Conservation (phyloP, 2,113 vertebrate species). For the Puma concolor region DNA sequence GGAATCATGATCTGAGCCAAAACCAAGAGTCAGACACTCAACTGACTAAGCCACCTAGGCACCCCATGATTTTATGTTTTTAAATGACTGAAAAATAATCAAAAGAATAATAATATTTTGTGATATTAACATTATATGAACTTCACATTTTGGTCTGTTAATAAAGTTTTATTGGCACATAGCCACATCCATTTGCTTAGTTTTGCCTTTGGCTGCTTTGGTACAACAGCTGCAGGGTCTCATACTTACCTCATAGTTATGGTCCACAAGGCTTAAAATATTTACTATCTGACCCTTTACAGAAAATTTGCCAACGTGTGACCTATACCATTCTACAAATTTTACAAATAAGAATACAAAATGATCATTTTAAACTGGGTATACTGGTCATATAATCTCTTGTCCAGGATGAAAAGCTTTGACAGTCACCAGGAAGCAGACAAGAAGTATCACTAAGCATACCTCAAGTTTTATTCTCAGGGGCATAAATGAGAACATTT, state of each 20-base stretch:
- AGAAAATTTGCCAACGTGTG: background rate
- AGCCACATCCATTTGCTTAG: background rate
- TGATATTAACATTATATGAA: background rate
- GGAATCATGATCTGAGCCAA: too few relatives aligned
- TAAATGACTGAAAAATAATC: background rate
- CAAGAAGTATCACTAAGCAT: background rate
- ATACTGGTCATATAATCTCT: background rate
- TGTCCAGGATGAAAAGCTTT: background rate
- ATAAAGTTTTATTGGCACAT: background rate
- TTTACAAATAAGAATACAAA: background rate
- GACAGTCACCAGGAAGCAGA: background rate
- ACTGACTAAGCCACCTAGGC: too few relatives aligned
- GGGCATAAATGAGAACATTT: slow-evolving; percentile 32
- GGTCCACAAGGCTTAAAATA: background rate
- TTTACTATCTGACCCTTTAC: background rate
- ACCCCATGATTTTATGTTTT: background rate
- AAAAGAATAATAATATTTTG: background rate
- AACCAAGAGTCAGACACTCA: too few relatives aligned
- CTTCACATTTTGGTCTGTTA: background rate
- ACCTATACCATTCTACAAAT: background rate
- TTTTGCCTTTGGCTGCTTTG: background rate
- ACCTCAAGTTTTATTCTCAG: background rate
- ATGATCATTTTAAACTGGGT: background rate
- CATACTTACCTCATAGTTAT: background rate
- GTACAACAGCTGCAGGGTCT: background rate